Evolutionary conservation across 1,140 invertebrate genomes (phyloP), one percentile per base, ranked within the genome.

Genomic region (Diplogasteroides magnus): DNA sequence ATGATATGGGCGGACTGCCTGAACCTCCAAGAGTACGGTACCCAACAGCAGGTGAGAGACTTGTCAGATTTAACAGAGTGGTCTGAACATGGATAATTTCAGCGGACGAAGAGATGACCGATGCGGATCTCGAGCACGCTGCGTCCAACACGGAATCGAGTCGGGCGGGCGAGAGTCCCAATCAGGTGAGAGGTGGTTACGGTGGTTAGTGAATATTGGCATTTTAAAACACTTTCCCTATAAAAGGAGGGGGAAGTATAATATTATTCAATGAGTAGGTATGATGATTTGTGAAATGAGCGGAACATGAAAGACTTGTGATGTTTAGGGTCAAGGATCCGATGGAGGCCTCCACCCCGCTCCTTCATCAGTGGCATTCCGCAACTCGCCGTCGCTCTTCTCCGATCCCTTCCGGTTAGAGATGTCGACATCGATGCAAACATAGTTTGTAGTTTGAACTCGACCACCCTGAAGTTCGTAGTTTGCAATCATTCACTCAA

Each of bases 391-490:
- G n/a, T 71, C 73, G 1, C 64, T 74, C n/a, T 74, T 74, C 55
- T 73, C 62, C 60, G 73, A 74, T 61, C 69, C 69, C n/a, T 74
- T 72, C 27, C 73, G 65, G 56, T 62, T 74, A n/a, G 73, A 74
- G 32, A 71, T 74, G 64, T 56, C 73, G 15, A 67, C 65, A 29
- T 68, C 73, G 23, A 67, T 67, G 69, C 73, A 68, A 29, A 69
- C 73, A 26, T 69, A 37, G 58, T 3, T 31, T 13, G 23, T n/a
- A n/a, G n/a, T n/a, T n/a, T n/a, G n/a, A n/a, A n/a, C n/a, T n/a
- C n/a, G n/a, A n/a, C n/a, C n/a, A n/a, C n/a, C n/a, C n/a, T n/a
- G n/a, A n/a, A n/a, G n/a, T n/a, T n/a, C n/a, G n/a, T n/a, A n/a
- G n/a, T n/a, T n/a, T n/a, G n/a, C n/a, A n/a, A n/a, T n/a, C n/a